phyloP scores from a whole-genome alignment of 2,113 vertebrate species.

The Corythoichthys haematopterus region DNA sequence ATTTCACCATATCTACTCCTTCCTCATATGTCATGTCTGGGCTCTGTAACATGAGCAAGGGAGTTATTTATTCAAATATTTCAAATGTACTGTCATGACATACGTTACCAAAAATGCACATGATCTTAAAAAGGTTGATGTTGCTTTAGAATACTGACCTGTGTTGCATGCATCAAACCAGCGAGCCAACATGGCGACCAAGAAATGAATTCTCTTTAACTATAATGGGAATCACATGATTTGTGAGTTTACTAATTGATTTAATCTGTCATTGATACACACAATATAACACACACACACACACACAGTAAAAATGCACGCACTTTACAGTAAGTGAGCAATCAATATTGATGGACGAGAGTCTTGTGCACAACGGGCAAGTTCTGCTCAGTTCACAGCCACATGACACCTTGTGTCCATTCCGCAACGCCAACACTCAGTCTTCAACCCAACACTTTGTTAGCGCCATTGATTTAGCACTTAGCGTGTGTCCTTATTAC shows the following conservation, averaged over 20 bases:
- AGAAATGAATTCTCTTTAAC: constrained; percentile 84
- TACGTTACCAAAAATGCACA: constrained; percentile 50
- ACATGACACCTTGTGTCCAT: constrained; percentile 65
- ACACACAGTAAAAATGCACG: constrained; percentile 71
- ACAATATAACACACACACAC: constrained; percentile 32
- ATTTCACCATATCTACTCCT: too few relatives aligned
- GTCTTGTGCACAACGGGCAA: constrained; percentile 69
- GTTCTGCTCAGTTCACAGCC: constrained; percentile 68
- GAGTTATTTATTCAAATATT: too few relatives aligned
- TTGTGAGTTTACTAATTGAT: constrained; percentile 65
- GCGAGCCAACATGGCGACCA: constrained; percentile 41
- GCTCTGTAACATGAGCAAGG: too few relatives aligned
- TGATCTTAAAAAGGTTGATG: constrained; percentile 55
- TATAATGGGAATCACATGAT: constrained; percentile 89
- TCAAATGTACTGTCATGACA: constrained; percentile 24
- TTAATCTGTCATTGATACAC: constrained; percentile 53
- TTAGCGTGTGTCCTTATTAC: constrained; percentile 75
- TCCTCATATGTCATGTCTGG: too few relatives aligned
- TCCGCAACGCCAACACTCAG: constrained; percentile 68
- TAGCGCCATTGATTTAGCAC: constrained; percentile 79
- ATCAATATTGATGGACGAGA: constrained; percentile 73
- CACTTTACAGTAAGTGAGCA: constrained; percentile 75
- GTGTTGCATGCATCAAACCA: constrained; percentile 49
- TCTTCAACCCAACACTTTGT: constrained; percentile 79
- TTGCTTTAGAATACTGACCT: constrained; percentile 33